A percentile compares a stretch with the other conserved stretches of the same genome.
These are phyloP conservation scores for Morpho helenor DNA, from an alignment of 2,888 invertebrate species.

Conservation along the genomic window DNA sequence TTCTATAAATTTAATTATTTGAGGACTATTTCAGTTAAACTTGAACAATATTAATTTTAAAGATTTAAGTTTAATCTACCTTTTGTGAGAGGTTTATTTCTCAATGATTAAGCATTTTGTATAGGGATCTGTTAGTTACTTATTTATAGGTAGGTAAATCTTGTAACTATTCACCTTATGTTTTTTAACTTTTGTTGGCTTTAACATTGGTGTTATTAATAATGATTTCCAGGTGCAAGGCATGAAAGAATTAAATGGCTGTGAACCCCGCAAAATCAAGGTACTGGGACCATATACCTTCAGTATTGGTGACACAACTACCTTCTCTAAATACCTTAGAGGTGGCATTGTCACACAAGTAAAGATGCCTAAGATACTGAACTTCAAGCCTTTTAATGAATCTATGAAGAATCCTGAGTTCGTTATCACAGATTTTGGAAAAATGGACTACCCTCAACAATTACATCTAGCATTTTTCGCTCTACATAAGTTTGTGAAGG, in stretches of 20 bases:
- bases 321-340: slow-evolving; percentile 87
- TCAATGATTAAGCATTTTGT: too few species aligned
- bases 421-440: slow-evolving; percentile 93
- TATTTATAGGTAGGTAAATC: too few species aligned
- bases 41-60: too few species aligned
- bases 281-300: slow-evolving; percentile 97
- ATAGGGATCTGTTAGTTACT: too few species aligned
- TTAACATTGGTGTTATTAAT: too few species aligned
- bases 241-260: slow-evolving; percentile 95
- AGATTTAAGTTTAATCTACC: too few species aligned
- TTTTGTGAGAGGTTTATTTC: too few species aligned
- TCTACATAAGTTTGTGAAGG: slow-evolving; percentile 81
- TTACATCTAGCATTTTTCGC: slow-evolving; percentile 93
- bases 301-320: slow-evolving; percentile 94
- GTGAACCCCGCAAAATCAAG: slow-evolving; percentile 93
- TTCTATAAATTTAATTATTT: too few species aligned
- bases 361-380: slow-evolving; percentile 92
- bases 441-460: slow-evolving; percentile 94
- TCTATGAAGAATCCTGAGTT: slow-evolving; percentile 90
- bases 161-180: too few species aligned
- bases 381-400: slow-evolving; percentile 89
- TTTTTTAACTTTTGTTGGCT: too few species aligned
- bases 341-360: slow-evolving; percentile 98
- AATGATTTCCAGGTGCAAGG: slow-evolving; percentile 84
- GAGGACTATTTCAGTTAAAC: too few species aligned